phyloP scores from a whole-genome alignment of 2,888 invertebrate genomes.

The Serripes groenlandicus region DNA sequence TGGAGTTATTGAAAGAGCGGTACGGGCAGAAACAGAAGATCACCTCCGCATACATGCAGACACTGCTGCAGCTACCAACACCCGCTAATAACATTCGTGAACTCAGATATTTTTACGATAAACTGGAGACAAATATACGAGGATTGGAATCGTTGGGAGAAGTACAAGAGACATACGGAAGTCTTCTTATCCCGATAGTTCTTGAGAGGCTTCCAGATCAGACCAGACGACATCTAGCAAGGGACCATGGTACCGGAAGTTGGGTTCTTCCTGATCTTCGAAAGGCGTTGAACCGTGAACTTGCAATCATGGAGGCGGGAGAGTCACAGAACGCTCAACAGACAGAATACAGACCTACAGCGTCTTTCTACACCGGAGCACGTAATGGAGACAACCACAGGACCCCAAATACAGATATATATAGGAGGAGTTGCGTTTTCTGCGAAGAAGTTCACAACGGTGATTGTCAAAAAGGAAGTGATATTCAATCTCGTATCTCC shows the following conservation, averaged over 20 bases:
- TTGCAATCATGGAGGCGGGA: conserved; percentile 35
- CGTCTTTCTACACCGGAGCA: too few species aligned
- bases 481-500: too few species aligned
- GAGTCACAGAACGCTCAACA: too few species aligned
- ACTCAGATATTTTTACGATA: conserved; percentile 54
- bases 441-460: too few species aligned
- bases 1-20: background rate
- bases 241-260: conserved; percentile 2
- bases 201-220: conserved; percentile 33
- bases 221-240: conserved; percentile 19
- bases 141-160: conserved; percentile 38
- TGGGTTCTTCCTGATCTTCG: conserved; percentile 30
- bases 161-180: conserved; percentile 33
- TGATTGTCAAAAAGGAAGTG: too few species aligned
- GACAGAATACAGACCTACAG: too few species aligned
- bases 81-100: background rate
- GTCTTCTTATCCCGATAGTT: conserved; percentile 31
- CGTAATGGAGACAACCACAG: too few species aligned
- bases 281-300: conserved; percentile 23
- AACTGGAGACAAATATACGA: conserved; percentile 39
- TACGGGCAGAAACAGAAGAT: background rate
- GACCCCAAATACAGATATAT: too few species aligned
- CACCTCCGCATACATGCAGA: background rate
- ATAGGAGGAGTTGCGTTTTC: too few species aligned
- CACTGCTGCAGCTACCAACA: background rate